These are phyloP conservation scores for Sebastes hubbsi DNA, from an alignment of 2,797 vertebrate species.

Conservation along the genomic window DNA sequence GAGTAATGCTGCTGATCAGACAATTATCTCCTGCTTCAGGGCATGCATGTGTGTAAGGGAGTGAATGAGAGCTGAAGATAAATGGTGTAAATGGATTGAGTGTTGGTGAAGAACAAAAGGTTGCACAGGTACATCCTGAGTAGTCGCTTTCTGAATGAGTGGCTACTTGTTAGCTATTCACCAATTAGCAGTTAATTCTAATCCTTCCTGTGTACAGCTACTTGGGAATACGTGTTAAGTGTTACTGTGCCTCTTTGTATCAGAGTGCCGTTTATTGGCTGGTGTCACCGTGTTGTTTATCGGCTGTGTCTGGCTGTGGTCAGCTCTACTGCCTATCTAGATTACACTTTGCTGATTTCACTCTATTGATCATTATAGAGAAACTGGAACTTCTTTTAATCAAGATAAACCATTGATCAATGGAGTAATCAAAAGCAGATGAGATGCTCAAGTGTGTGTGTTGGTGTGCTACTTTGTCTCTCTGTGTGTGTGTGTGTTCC, in stretches of 20 bases:
- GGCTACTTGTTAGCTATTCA: background rate
- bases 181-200: background rate
- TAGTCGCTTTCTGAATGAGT: background rate
- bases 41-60: background rate
- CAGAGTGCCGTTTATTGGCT: slow-evolving; percentile 29
- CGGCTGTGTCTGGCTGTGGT: slow-evolving; percentile 32
- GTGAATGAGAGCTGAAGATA: background rate
- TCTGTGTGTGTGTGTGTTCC: background rate
- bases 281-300: slow-evolving; percentile 42
- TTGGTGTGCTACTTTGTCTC: background rate
- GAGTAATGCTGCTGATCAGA: slow-evolving; percentile 62
- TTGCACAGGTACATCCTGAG: background rate
- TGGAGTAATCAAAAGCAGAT: slow-evolving; percentile 9
- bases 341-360: slow-evolving; percentile 42
- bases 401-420: slow-evolving; percentile 48
- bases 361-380: slow-evolving; percentile 45
- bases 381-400: slow-evolving; percentile 41
- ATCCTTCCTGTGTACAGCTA: background rate
- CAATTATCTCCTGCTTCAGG: background rate
- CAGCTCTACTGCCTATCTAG: slow-evolving; percentile 45
- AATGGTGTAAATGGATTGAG: background rate
- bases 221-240: background rate
- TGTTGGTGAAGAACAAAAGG: slow-evolving; percentile 7
- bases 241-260: background rate
- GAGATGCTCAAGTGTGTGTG: background rate